Conservation (phyloP, 2,888 invertebrate genomes). For the Ennomos erosarius region DNA sequence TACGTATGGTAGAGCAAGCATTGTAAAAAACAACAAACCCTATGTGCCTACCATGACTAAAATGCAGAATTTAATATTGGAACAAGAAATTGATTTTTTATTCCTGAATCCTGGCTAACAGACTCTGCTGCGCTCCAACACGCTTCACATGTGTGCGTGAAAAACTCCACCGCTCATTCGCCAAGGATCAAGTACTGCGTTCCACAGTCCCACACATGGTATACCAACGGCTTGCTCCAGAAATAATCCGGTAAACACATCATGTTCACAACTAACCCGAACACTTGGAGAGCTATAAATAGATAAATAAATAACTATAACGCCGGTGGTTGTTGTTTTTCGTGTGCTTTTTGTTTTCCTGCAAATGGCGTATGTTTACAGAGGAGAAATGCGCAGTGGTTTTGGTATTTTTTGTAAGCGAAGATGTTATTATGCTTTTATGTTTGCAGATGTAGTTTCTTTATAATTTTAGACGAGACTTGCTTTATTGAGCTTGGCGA, state of each 20-base stretch:
- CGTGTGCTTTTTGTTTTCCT: constrained; percentile 22
- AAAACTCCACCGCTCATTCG: neutral
- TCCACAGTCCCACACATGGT: constrained; percentile 63
- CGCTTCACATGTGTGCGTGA: neutral
- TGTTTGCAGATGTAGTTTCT: too few relatives aligned
- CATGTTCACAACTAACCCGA: constrained; percentile 74
- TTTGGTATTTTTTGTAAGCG: neutral
- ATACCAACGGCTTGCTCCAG: constrained; percentile 71
- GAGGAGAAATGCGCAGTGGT: constrained; percentile 14
- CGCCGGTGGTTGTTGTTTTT: constrained; percentile 23
- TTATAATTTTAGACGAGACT: too few relatives aligned
- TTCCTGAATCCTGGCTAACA: too few relatives aligned
- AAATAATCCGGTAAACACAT: constrained; percentile 65
- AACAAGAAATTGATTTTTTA: too few relatives aligned
- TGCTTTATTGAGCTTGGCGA: too few relatives aligned
- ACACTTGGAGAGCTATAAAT: constrained; percentile 78
- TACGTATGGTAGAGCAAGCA: too few relatives aligned
- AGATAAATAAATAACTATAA: constrained; percentile 68
- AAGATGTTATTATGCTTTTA: too few relatives aligned
- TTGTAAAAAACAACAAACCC: too few relatives aligned
- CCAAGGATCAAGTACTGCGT: constrained; percentile 4
- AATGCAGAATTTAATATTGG: too few relatives aligned
- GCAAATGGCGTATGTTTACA: constrained; percentile 12
- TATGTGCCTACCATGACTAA: too few relatives aligned
- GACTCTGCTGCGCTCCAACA: neutral